A percentile compares a stretch with the other conserved stretches of the same genome.
These are phyloP conservation scores for Xiphias gladius DNA, from an alignment of 2,113 vertebrate species.

Conservation along the genomic window DNA sequence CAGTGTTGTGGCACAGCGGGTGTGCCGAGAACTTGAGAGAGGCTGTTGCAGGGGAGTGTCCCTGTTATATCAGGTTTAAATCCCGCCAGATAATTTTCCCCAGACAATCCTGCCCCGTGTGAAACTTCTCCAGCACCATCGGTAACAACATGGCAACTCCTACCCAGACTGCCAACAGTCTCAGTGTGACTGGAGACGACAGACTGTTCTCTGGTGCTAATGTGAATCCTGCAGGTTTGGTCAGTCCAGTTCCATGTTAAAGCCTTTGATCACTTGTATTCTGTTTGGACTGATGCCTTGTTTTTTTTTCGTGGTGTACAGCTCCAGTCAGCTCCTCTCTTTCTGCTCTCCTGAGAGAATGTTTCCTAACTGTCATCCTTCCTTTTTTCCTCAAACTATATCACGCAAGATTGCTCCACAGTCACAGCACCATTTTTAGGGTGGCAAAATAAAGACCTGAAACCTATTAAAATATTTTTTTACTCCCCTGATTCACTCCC, in stretches of 20 bases:
- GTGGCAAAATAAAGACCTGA: not conserved
- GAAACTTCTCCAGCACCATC: slow-evolving; percentile 20
- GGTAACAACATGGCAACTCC: slow-evolving; percentile 17
- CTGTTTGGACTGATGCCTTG: not conserved
- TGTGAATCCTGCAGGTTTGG: not conserved
- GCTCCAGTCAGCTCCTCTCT: no score
- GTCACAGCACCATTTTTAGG: not conserved
- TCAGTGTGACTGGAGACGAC: not conserved
- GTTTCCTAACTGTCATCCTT: not conserved
- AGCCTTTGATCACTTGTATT: not conserved
- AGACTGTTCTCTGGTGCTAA: slow-evolving; percentile 11
- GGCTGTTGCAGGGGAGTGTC: slow-evolving; percentile 66
- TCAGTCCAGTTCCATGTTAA: not conserved
- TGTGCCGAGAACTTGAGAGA: slow-evolving; percentile 30
- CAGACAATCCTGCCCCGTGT: not conserved
- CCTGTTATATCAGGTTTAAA: slow-evolving; percentile 52
- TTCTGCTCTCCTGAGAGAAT: not conserved
- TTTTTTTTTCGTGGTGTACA: not conserved
- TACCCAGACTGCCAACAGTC: not conserved
- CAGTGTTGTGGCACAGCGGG: slow-evolving; percentile 30
- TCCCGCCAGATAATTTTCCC: not conserved
- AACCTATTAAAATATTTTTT: not conserved
- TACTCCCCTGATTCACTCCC: not conserved
- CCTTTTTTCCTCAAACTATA: not conserved
- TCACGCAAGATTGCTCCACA: not conserved